Percentiles rank a stretch among this genome's conserved stretches.
phyloP scores from a whole-genome alignment of 2,888 invertebrate genomes.

The Harpagoxenus sublaevis region DNA sequence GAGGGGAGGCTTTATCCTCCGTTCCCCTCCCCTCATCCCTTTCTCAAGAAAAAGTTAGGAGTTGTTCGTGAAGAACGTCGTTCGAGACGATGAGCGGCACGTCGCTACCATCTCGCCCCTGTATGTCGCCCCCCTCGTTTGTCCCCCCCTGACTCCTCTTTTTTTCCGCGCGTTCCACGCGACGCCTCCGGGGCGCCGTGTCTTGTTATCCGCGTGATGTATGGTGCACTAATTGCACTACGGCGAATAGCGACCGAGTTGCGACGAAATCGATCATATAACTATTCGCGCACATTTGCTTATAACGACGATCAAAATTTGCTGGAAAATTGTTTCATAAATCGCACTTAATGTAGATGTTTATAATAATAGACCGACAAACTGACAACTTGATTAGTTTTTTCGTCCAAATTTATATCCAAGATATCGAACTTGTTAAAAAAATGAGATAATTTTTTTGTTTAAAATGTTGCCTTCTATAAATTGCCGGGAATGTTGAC shows the following conservation, averaged over 20 bases:
- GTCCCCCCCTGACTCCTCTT: slow-evolving; percentile 25
- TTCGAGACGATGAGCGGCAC: slow-evolving; percentile 71
- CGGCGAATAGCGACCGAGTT: slow-evolving; percentile 81
- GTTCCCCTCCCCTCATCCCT: neutral
- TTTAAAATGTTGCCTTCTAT: slow-evolving; percentile 54
- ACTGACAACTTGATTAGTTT: neutral
- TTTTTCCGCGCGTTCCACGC: slow-evolving; percentile 68
- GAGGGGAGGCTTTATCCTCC: slow-evolving; percentile 27
- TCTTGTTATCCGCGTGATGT: slow-evolving; percentile 85
- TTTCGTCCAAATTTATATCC: neutral
- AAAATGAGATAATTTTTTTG: neutral
- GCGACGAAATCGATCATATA: slow-evolving; percentile 40
- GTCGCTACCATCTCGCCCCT: slow-evolving; percentile 51
- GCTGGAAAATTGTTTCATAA: neutral
- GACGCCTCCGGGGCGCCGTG: slow-evolving; percentile 86
- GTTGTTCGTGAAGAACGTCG: slow-evolving; percentile 64
- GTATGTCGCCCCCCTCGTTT: slow-evolving; percentile 40
- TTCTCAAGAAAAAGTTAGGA: slow-evolving; percentile 64
- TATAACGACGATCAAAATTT: neutral
- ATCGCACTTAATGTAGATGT: neutral
- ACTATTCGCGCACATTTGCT: slow-evolving; percentile 3
- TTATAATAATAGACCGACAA: neutral
- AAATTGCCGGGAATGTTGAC: slow-evolving; percentile 70
- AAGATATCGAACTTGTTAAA: neutral
- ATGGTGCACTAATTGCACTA: slow-evolving; percentile 85